These are phyloP conservation scores for Vanessa atalanta DNA, from an alignment of 1,140 invertebrate genomes.

Conservation along the genomic window DNA sequence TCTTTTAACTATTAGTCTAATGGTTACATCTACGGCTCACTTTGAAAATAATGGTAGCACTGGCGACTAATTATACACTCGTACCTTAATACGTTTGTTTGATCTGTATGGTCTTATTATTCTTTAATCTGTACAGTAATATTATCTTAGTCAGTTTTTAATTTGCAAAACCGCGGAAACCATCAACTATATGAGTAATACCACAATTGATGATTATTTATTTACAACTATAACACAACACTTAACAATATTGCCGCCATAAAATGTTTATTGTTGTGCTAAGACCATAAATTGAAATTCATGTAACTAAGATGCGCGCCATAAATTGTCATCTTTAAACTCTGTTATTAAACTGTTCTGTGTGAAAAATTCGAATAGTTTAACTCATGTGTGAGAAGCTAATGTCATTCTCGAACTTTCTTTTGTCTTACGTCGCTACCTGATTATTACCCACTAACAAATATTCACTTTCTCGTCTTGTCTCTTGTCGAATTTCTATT, in stretches of 20 bases:
- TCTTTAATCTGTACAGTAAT: background rate
- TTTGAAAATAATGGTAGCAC: background rate
- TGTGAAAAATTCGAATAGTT: background rate
- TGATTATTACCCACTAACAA: constrained; percentile 18
- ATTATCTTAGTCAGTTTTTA: background rate
- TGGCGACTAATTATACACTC: background rate
- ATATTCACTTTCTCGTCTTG: constrained; percentile 28
- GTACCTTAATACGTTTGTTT: background rate
- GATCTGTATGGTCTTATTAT: background rate
- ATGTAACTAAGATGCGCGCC: background rate
- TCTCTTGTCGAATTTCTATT: constrained; percentile 1
- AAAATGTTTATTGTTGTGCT: background rate
- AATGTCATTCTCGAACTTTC: constrained; percentile 29
- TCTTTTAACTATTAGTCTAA: background rate
- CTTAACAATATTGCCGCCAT: constrained; percentile 2
- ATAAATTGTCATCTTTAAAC: background rate
- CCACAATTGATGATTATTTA: background rate
- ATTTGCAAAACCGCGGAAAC: background rate
- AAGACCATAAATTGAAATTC: constrained; percentile 2
- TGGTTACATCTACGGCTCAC: background rate
- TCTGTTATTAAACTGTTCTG: background rate
- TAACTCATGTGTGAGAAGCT: constrained; percentile 3
- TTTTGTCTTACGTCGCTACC: constrained; percentile 21
- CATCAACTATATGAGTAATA: background rate
- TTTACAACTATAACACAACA: constrained; percentile 3